Base-by-base conservation (phyloP, 2,888 invertebrate genomes). In the Netelia melanura region DNA sequence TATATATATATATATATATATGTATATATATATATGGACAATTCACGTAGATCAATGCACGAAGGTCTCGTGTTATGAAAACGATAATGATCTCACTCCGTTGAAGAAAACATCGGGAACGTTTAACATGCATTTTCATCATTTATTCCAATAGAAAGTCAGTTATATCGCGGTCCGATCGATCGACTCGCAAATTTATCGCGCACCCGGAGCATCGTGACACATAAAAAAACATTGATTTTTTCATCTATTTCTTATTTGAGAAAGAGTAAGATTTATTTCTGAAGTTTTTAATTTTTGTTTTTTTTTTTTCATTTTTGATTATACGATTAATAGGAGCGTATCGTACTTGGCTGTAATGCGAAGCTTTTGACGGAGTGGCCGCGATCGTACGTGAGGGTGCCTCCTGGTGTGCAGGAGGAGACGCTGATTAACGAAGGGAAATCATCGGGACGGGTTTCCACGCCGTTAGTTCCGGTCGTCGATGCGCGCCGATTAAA, bases 391-490 rank as follows among this genome's bases (percentile, higher is more conserved):
- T 25, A 30, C 25, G 44, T 11, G 79, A 65, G 38, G 11, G 11
- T 17, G 56, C 64, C 56, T 56, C 44, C 23, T 23, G 30, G 10
- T 25, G 43, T 14, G 56, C 48, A 79, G 43, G 61, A 70, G 48
- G 44, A 72, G 71, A 65, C 9, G 44, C 64, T 80, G 71, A 80
- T 76, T 82, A 85, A 85, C 61, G 79, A 79, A 82, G 72, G 82
- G 82, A 85, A 85, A 85, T 85, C 82, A 79, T 82, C 82, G 82
- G 75, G 76, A 85, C 82, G 85, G 79, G 82, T 82, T 85, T 85
- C 85, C 85, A 85, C 85, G 79, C 82, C 76, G 76, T 79, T 85
- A 79, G 85, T 79, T 85, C 82, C 85, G 82, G 79, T 79, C 75
- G 78, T 75, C 79, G 82, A 70, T 75, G 85, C 71, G 25, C 72